Evolutionary conservation across 2,113 vertebrate genomes (phyloP).

Genomic region (Drymodes brunneopygia): DNA sequence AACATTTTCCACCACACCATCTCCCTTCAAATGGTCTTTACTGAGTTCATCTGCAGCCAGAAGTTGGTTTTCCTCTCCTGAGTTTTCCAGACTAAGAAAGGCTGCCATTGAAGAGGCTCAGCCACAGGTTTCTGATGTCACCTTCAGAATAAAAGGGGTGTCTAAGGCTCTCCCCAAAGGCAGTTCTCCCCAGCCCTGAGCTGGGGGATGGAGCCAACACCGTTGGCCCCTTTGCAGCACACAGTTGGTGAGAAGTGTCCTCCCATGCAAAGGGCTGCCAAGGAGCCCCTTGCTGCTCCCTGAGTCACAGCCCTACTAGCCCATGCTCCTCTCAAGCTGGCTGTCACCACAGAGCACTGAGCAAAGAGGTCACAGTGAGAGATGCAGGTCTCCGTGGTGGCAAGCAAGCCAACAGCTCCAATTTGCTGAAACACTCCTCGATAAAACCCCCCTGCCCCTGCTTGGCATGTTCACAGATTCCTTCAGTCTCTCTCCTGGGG

Average conservation of each 20-base stretch:
- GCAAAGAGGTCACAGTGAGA: not conserved
- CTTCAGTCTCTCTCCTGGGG: not conserved
- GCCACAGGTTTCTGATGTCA: not conserved
- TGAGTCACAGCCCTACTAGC: not conserved
- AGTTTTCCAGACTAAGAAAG: not conserved
- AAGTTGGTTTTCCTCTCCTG: not conserved
- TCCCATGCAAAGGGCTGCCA: not conserved
- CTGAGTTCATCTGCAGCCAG: not conserved
- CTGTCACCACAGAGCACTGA: not conserved
- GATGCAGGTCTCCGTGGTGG: fast-evolving
- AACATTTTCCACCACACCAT: not conserved
- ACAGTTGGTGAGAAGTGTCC: not conserved
- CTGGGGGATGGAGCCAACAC: not conserved
- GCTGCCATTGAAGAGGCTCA: not conserved
- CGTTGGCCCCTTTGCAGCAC: fast-evolving
- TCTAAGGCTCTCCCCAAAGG: not conserved
- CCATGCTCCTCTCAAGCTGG: not conserved
- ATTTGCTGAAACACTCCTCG: not conserved
- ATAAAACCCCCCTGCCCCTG: not conserved
- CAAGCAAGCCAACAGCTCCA: not conserved
- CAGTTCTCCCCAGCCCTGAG: not conserved
- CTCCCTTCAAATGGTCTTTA: not conserved
- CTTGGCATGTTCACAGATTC: not conserved
- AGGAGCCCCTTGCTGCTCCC: not conserved
- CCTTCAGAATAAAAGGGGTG: not conserved